Evolutionary conservation across 2,888 invertebrate genomes (phyloP).

Genomic region (Xylota sylvarum): DNA sequence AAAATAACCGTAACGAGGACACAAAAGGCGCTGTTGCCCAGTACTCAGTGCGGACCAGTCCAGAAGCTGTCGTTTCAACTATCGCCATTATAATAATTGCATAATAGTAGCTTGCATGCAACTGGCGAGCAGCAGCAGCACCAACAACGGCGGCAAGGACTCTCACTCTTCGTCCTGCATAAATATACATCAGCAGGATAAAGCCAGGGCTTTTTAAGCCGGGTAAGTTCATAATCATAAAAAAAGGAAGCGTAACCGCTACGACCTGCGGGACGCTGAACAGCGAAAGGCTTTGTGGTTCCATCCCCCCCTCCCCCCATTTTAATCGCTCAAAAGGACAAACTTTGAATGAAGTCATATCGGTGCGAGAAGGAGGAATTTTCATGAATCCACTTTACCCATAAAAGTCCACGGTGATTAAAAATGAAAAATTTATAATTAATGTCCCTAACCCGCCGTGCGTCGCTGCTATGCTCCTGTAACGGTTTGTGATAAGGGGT

Average conservation of each 20-base stretch:
- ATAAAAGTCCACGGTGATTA: slow-evolving; percentile 70
- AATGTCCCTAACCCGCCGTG: slow-evolving; percentile 45
- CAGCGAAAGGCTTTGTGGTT: slow-evolving; percentile 30
- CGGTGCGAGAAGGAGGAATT: slow-evolving; percentile 10
- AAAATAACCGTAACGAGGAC: slow-evolving; percentile 71
- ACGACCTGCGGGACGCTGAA: slow-evolving; percentile 48
- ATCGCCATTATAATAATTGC: slow-evolving; percentile 74
- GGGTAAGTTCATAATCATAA: slow-evolving; percentile 65
- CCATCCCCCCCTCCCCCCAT: not conserved
- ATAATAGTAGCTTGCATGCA: slow-evolving; percentile 60
- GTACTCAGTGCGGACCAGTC: slow-evolving; percentile 6
- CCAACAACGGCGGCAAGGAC: slow-evolving; percentile 9
- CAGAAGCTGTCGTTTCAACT: slow-evolving; percentile 64
- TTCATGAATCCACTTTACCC: slow-evolving; percentile 61
- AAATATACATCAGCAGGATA: slow-evolving; percentile 17
- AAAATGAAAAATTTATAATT: slow-evolving; percentile 72
- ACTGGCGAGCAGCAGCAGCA: not conserved
- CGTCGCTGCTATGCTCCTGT: slow-evolving; percentile 1
- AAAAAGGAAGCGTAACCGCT: slow-evolving; percentile 39
- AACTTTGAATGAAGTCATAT: slow-evolving; percentile 68
- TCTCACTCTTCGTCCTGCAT: slow-evolving; percentile 19
- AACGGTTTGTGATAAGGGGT: slow-evolving; percentile 14
- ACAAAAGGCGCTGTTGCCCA: slow-evolving; percentile 54
- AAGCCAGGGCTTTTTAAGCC: slow-evolving; percentile 34
- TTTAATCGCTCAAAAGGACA: slow-evolving; percentile 59